phyloP scores from a whole-genome alignment of 2,888 invertebrate species.

The Cheilosia impressa region DNA sequence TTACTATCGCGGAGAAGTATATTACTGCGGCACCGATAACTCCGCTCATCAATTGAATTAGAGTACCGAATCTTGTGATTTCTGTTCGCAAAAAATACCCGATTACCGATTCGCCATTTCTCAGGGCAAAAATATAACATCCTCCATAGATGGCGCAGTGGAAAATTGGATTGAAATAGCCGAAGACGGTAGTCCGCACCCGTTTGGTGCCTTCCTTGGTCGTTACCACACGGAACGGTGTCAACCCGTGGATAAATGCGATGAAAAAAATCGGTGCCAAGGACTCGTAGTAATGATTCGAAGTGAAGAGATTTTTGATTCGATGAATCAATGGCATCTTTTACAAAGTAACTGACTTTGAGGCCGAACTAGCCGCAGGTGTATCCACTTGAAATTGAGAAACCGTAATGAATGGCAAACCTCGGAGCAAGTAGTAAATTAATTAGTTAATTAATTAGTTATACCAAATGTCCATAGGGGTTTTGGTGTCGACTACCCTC shows the following conservation, averaged over 20 bases:
- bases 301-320: conserved; percentile 43
- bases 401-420: conserved; percentile 9
- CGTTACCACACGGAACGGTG: conserved; percentile 70
- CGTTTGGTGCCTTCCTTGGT: conserved; percentile 51
- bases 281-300: conserved; percentile 71
- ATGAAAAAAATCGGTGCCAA: conserved; percentile 69
- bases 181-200: conserved; percentile 44
- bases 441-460: conserved; percentile 28
- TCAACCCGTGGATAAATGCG: conserved; percentile 64
- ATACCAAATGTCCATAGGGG: background rate
- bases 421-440: conserved; percentile 8
- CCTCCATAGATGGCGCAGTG: conserved; percentile 26
- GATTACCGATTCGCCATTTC: conserved; percentile 71
- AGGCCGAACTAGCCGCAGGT: background rate
- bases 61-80: conserved; percentile 65
- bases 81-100: conserved; percentile 73
- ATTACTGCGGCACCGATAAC: conserved; percentile 52
- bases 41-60: conserved; percentile 53
- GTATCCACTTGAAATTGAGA: conserved; percentile 33
- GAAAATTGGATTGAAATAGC: conserved; percentile 59
- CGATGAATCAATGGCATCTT: conserved; percentile 37
- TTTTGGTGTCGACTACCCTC: background rate
- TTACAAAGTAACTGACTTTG: too few species aligned
- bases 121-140: conserved; percentile 55
- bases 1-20: conserved; percentile 46